phyloP scores from a whole-genome alignment of 2,888 invertebrate genomes.

The Mythimna lalbum region DNA sequence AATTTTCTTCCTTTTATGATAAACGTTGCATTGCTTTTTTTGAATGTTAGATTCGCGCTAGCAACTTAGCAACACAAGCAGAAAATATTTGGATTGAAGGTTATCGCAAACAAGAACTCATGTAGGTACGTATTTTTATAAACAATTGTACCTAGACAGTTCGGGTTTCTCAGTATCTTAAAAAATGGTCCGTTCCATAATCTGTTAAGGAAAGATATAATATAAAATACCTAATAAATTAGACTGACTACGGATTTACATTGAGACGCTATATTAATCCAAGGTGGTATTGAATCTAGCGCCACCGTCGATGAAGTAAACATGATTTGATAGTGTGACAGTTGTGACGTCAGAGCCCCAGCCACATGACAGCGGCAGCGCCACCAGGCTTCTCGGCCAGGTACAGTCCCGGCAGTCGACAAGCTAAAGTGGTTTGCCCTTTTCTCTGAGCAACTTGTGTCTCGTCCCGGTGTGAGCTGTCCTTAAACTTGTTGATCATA shows the following conservation, averaged over 20 bases:
- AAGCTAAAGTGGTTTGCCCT: too few species aligned
- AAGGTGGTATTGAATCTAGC: too few species aligned
- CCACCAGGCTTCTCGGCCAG: background rate
- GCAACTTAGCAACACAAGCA: too few species aligned
- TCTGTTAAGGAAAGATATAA: background rate
- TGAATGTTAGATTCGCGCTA: background rate
- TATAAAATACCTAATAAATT: background rate
- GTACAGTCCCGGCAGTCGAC: background rate
- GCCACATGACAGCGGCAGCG: background rate
- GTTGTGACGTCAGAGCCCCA: background rate
- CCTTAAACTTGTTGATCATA: background rate
- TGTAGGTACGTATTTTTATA: background rate
- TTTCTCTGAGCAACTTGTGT: background rate
- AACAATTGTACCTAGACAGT: background rate
- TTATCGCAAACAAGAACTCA: too few species aligned
- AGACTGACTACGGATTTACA: background rate
- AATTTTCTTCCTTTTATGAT: too few species aligned
- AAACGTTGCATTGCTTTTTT: too few species aligned
- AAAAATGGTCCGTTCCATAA: background rate
- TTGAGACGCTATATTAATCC: background rate
- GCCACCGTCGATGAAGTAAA: background rate
- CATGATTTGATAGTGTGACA: background rate
- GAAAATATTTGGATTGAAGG: too few species aligned
- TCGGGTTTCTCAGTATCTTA: background rate
- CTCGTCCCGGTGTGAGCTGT: background rate